Conservation (phyloP, 2,888 invertebrate species). For the Philaethria dido region DNA sequence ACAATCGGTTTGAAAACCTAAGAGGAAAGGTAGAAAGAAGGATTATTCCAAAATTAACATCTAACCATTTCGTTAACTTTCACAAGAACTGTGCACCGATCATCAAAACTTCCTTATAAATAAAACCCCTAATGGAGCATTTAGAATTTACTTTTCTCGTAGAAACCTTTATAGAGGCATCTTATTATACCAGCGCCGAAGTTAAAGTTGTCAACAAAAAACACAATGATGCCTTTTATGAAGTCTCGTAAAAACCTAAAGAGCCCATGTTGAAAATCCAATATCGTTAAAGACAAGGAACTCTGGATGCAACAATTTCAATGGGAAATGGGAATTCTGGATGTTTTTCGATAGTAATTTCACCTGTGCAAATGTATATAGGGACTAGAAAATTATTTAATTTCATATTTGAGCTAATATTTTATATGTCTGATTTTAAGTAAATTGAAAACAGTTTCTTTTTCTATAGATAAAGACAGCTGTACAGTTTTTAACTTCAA, state of each 20-base stretch:
- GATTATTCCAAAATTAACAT: too few species aligned
- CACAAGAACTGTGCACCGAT: not conserved
- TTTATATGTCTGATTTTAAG: too few species aligned
- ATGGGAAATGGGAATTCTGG: conserved; percentile 12
- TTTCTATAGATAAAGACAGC: too few species aligned
- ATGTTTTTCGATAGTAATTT: conserved; percentile 14
- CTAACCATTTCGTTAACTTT: not conserved
- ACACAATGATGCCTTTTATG: conserved; percentile 41
- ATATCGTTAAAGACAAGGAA: conserved; percentile 39
- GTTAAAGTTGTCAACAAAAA: conserved; percentile 41
- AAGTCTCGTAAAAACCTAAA: conserved; percentile 42
- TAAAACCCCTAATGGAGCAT: conserved; percentile 33
- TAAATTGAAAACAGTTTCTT: too few species aligned
- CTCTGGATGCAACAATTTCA: conserved; percentile 13
- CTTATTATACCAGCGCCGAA: conserved; percentile 31
- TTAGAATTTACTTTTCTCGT: conserved; percentile 40
- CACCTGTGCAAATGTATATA: not conserved
- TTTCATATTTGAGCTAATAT: not conserved
- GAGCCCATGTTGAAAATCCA: conserved; percentile 38
- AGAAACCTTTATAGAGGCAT: conserved; percentile 36
- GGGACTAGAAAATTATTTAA: not conserved
- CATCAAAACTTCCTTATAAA: conserved; percentile 18
- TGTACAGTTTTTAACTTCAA: too few species aligned
- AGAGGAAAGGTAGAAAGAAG: too few species aligned
- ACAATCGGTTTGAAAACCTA: too few species aligned